Percentiles rank a stretch among this genome's conserved stretches.
phyloP scores from a whole-genome alignment of 1,140 invertebrate species.

The Chironomus tepperi region DNA sequence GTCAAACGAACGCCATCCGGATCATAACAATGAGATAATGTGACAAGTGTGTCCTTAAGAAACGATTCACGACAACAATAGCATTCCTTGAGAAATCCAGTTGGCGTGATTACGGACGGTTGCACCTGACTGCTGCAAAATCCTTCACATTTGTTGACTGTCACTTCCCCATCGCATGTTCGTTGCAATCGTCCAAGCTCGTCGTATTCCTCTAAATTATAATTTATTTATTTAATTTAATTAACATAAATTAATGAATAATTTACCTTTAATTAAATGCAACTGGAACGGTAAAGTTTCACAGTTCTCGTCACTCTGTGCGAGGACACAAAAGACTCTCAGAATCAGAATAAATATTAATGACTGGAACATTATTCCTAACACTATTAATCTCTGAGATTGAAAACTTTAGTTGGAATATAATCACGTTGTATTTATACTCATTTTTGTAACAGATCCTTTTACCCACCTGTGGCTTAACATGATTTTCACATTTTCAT shows the following conservation, averaged over 20 bases:
- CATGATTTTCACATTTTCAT: conserved; percentile 19
- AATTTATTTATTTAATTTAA: too few species aligned
- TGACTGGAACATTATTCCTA: background rate
- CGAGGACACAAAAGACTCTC: background rate
- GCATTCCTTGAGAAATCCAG: conserved; percentile 88
- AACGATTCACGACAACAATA: conserved; percentile 83
- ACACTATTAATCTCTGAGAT: background rate
- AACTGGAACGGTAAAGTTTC: conserved; percentile 71
- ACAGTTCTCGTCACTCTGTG: conserved; percentile 51
- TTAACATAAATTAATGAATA: conserved; percentile 21
- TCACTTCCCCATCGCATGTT: conserved; percentile 78
- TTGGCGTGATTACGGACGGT: conserved; percentile 75
- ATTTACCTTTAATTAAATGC: conserved; percentile 64
- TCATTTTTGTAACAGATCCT: background rate
- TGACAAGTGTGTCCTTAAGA: conserved; percentile 67
- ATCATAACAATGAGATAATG: conserved; percentile 76
- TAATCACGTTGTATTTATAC: background rate
- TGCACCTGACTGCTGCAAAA: conserved; percentile 83
- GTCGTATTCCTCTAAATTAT: conserved; percentile 70
- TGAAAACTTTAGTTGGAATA: background rate
- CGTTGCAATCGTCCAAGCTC: conserved; percentile 67
- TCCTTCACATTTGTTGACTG: conserved; percentile 83
- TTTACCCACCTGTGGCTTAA: background rate
- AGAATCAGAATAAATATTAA: background rate
- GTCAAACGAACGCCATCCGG: conserved; percentile 69